Percentiles rank a stretch among this genome's conserved stretches.
phyloP scores from a whole-genome alignment of 2,113 vertebrate genomes.

The Poicephalus meyeri region DNA sequence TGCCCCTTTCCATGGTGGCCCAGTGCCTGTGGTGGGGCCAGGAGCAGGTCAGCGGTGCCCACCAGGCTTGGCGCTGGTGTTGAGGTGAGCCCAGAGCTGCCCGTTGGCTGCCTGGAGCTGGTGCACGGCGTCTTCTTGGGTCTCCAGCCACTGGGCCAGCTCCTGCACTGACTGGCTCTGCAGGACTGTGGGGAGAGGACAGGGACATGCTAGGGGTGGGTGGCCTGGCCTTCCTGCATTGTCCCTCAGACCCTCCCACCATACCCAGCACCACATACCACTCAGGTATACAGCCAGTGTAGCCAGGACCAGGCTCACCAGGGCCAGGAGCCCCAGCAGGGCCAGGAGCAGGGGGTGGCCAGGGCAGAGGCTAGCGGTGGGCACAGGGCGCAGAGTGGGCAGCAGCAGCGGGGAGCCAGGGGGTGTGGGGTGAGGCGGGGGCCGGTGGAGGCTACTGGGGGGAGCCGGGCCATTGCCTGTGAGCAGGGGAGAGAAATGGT shows the following conservation, averaged over 20 bases:
- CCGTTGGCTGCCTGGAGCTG: conserved; percentile 76
- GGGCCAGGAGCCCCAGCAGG: conserved; percentile 73
- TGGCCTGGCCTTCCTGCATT: rapidly evolving
- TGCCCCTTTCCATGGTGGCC: neutral
- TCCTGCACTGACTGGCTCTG: conserved; percentile 79
- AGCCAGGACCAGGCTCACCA: conserved; percentile 76
- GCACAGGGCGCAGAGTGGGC: conserved; percentile 25
- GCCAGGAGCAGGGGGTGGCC: conserved; percentile 73
- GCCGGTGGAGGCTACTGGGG: neutral
- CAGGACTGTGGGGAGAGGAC: conserved; percentile 70
- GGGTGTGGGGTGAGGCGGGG: neutral
- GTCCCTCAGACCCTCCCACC: neutral
- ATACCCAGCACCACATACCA: conserved; percentile 31
- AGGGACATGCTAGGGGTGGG: neutral
- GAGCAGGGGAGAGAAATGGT: neutral
- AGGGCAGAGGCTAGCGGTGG: neutral
- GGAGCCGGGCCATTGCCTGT: neutral
- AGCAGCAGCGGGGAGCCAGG: neutral
- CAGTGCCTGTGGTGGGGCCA: rapidly evolving
- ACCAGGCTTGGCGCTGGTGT: conserved; percentile 51
- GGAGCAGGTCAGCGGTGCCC: neutral
- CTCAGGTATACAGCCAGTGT: conserved; percentile 76
- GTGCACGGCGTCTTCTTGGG: conserved; percentile 70
- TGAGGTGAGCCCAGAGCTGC: conserved; percentile 79
- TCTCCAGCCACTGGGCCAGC: conserved; percentile 71